Conservation (phyloP, 2,888 invertebrate genomes). For the Willowsia nigromaculata region DNA sequence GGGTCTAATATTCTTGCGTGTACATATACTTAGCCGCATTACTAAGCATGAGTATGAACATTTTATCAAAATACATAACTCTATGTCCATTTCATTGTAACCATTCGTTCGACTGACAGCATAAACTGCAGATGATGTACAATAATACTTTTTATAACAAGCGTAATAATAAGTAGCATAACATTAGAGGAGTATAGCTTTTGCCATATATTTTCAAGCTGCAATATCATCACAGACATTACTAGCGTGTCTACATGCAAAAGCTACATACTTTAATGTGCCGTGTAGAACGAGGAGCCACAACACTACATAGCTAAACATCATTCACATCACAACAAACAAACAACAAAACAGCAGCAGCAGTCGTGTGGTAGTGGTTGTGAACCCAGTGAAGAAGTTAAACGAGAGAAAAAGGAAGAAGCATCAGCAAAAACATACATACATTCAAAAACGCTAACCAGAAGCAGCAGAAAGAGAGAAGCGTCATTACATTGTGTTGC, state of each 20-base stretch:
- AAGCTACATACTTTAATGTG: constrained; percentile 60
- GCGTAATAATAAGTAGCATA: constrained; percentile 26
- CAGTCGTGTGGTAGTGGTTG: constrained; percentile 36
- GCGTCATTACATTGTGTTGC: constrained; percentile 40
- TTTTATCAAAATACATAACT: constrained; percentile 51
- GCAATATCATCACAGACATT: constrained; percentile 32
- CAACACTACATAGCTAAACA: constrained; percentile 60
- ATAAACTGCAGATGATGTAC: not conserved
- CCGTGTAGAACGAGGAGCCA: constrained; percentile 67
- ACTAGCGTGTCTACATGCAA: constrained; percentile 29
- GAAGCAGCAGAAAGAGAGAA: constrained; percentile 15
- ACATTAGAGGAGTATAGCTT: not conserved
- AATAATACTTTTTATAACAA: constrained; percentile 16
- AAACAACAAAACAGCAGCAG: constrained; percentile 57
- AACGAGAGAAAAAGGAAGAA: constrained; percentile 26
- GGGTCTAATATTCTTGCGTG: not conserved
- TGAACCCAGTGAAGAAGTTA: not conserved
- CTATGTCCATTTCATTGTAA: constrained; percentile 47
- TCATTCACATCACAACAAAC: constrained; percentile 61
- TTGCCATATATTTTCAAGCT: not conserved
- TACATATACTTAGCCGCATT: not conserved
- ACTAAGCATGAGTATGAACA: not conserved
- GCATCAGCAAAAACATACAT: constrained; percentile 32
- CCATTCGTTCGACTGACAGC: constrained; percentile 28
- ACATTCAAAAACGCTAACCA: constrained; percentile 13